Base-by-base conservation (phyloP, 2,888 invertebrate species). In the Ligdia adustata region DNA sequence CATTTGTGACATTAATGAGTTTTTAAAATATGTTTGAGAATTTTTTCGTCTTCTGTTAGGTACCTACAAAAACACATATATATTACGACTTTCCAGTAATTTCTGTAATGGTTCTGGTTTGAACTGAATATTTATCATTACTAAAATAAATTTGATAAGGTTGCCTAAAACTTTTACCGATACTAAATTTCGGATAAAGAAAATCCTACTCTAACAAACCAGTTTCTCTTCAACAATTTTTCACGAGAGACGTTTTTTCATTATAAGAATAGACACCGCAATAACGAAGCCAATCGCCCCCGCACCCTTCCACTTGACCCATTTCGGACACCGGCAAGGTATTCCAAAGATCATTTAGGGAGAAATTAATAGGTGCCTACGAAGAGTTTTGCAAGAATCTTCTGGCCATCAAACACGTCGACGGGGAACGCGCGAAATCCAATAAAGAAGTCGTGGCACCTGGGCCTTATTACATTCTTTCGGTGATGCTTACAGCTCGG, bases 381-480 rank as follows among this genome's bases (percentile, higher is more conserved):
- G 78, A 82, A 81, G 83, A 85, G 84, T 88, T 86, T 69, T 75
- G 78, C 78, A 86, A 86, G 86, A 90, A 89, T 89, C 82, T 81
- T 79, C 72, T 76, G 81, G 81, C 84, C 79, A 87, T 88, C 88
- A 85, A 82, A 83, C 83, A 88, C 85, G 87, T 87, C 86, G 80
- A 69, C 67, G 66, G 54, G 87, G 87, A 87, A 83, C 85, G 87
- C 80, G 83, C 79, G 82, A 87, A 88, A 90, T 89, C 85, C 87
- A 89, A 90, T 90, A 90, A 90, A 86, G 87, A 85, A 86, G 73
- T 80, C 74, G 77, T 75, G 75, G 77, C 88, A 90, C 89, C 89
- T 90, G 88, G 75, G 78, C 82, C 84, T 86, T 89, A 89, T 90
- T 88, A 88, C 89, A 89, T 90, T 89, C 89, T 82, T 86, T 80